Evolutionary conservation across 2,888 invertebrate species (phyloP).

Genomic region (Macrophya alboannulata): DNA sequence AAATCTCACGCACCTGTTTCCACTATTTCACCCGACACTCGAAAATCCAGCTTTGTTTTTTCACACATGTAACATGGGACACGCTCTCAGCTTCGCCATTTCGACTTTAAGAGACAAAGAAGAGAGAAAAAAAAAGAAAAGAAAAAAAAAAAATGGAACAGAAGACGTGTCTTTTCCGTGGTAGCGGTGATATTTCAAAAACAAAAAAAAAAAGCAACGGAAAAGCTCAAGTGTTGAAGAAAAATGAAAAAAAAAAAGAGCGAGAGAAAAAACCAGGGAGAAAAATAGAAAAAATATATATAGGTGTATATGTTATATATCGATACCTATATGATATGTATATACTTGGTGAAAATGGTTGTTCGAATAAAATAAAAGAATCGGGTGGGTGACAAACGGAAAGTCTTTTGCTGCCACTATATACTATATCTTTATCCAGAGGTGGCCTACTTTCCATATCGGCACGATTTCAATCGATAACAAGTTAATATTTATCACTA

Average conservation of each 20-base stretch:
- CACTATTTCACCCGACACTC: background rate
- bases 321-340: no score
- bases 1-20: slow-evolving; percentile 29
- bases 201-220: background rate
- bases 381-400: slow-evolving; percentile 2
- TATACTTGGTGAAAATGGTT: background rate
- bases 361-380: background rate
- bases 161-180: background rate
- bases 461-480: slow-evolving; percentile 60
- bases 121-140: background rate
- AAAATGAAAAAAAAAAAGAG: background rate
- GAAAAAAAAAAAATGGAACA: background rate
- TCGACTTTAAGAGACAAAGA: background rate
- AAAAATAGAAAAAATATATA: background rate
- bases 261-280: background rate
- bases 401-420: slow-evolving; percentile 27
- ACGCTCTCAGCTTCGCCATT: background rate
- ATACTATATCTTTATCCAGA: background rate
- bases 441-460: slow-evolving; percentile 43
- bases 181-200: background rate
- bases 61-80: background rate
- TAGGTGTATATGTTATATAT: no score
- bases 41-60: background rate
- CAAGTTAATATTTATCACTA: slow-evolving; percentile 60
- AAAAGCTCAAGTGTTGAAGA: background rate